Evolutionary conservation across 2,797 vertebrate genomes (phyloP), one percentile per base, ranked within the genome.

Genomic region (Anabacerthia variegaticeps): DNA sequence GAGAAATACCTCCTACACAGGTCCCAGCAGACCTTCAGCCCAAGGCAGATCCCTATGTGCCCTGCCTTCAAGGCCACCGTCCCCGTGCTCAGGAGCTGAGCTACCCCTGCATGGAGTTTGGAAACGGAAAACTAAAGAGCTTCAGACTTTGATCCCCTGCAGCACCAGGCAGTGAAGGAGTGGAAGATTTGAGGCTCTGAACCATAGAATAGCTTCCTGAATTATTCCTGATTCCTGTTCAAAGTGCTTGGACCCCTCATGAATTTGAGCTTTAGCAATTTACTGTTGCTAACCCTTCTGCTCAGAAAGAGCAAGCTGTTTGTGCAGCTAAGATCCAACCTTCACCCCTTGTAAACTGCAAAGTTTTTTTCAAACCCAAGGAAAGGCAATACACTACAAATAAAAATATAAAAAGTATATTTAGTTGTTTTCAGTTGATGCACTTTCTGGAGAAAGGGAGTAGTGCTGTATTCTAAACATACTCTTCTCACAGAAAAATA

Each of bases 271-370:
- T 71, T 59, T 48, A 11, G 46, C 4, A 22, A 76, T 87, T 87
- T 72, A 62, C 80, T 88, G 71, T 84, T 62, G 39, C 75, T 92
- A 75, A 55, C 36, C 32, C 89, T 73, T 79, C 87, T 71, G 26
- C 54, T 84, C 59, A 94, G 73, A 92, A 83, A 72, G 58, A 94
- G 56, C 79, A 93, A 94, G 63, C 30, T 76, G 14, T 32, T 66
- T 69, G 44, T 43, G 59, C 1, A 4, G 28, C 63, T 73, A 27
- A 89, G 32, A 55, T 37, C 92, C 58, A 26, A 74, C 43, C 59
- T 48, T 58, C 37, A 37, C 96, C 52, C 88, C 49, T 74, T 96
- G 93, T 72, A 32, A 96, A 59, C 74, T 52, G 88, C 86, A 93
- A 49, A 26, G 48, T 15, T 51, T 26, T 71, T 84, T 74, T 48